Evolutionary conservation across 2,797 vertebrate genomes (phyloP).

Genomic region (Pteropus rufus): DNA sequence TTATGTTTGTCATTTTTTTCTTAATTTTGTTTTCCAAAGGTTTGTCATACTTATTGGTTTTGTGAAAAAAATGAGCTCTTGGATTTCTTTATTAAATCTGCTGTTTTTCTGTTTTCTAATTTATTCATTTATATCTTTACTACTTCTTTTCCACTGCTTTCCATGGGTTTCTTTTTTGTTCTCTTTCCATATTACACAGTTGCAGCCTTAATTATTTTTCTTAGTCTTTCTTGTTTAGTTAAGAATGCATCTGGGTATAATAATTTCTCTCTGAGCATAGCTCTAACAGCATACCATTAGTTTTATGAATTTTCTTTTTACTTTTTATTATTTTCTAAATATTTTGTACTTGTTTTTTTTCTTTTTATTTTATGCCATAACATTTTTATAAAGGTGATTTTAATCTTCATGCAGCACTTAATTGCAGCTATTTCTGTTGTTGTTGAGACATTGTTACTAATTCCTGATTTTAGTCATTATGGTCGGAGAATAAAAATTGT

Average conservation of each 20-base stretch:
- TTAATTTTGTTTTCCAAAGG: not conserved
- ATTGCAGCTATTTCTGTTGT: conserved; percentile 18
- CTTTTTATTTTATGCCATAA: not conserved
- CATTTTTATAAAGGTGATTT: conserved; percentile 50
- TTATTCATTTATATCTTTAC: not conserved
- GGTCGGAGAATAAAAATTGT: conserved; percentile 23
- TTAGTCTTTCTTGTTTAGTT: not conserved
- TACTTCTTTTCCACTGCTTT: not conserved
- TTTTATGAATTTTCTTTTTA: not conserved
- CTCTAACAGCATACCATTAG: conserved; percentile 18
- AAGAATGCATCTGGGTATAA: not conserved
- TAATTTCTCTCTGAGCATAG: not conserved
- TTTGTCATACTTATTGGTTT: not conserved
- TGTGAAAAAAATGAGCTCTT: not conserved
- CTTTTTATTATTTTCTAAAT: conserved; percentile 54
- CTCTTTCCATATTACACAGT: not conserved
- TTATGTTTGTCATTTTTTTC: not conserved
- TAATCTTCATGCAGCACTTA: not conserved
- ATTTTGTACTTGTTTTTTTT: conserved; percentile 24
- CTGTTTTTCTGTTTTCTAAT: not conserved
- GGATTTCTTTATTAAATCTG: not conserved
- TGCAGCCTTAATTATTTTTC: not conserved
- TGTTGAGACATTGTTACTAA: conserved; percentile 16
- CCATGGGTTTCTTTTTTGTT: not conserved
- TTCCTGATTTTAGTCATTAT: not conserved